These are phyloP conservation scores for Megastigmus dorsalis DNA, from an alignment of 2,888 invertebrate species.

Conservation along the genomic window DNA sequence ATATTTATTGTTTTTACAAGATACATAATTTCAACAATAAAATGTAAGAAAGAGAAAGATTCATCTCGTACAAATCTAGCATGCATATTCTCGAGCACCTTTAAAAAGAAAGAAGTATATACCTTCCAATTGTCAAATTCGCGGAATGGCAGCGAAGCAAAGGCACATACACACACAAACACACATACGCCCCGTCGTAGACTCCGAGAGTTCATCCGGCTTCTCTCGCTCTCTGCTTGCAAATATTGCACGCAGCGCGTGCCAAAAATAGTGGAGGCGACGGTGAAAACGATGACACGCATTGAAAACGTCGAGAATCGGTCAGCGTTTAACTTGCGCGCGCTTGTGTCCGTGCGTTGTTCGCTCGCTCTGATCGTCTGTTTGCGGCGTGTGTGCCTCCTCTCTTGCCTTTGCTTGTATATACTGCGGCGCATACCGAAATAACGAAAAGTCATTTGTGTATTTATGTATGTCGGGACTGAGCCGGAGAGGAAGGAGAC, in stretches of 20 bases:
- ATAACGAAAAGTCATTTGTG: constrained; percentile 31
- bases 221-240: constrained; percentile 5
- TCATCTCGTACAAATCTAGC: too few relatives aligned
- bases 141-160: background rate
- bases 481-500: background rate
- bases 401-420: too few relatives aligned
- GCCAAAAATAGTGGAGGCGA: constrained; percentile 39
- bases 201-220: constrained; percentile 14
- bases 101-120: too few relatives aligned
- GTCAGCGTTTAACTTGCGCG: constrained; percentile 17
- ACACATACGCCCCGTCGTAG: too few relatives aligned
- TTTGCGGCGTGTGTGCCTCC: too few relatives aligned
- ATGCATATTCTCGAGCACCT: too few relatives aligned
- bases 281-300: constrained; percentile 38
- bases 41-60: too few relatives aligned
- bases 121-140: constrained; percentile 1
- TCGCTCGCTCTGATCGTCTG: background rate
- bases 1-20: too few relatives aligned
- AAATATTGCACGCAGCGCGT: constrained; percentile 20
- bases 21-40: too few relatives aligned
- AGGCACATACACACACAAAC: background rate
- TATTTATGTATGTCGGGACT: constrained; percentile 21
- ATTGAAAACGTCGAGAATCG: constrained; percentile 38
- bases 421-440: constrained; percentile 33
- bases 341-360: too few relatives aligned